Conservation (phyloP, 1,140 invertebrate species). For the Diabrotica virgifera region DNA sequence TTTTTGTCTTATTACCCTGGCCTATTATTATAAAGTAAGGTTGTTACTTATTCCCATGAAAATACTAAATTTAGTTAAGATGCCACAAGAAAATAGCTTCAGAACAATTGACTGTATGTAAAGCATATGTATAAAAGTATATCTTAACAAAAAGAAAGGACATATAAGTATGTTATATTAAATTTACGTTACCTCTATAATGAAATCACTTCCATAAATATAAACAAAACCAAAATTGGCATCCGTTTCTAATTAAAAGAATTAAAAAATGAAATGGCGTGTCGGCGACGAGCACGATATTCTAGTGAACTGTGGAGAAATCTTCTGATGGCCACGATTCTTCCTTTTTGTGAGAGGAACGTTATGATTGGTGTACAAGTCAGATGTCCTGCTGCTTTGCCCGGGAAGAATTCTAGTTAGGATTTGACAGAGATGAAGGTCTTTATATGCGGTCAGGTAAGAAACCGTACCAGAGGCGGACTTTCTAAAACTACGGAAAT, state of each 20-base stretch:
- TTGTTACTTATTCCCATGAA: too few relatives aligned
- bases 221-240: constrained; percentile 19
- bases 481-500: neutral
- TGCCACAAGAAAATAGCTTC: too few relatives aligned
- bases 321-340: constrained; percentile 19
- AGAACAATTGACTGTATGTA: too few relatives aligned
- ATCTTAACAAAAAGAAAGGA: neutral
- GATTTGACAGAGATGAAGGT: constrained; percentile 36
- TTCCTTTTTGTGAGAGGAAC: constrained; percentile 24
- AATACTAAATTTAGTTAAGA: too few relatives aligned
- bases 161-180: neutral
- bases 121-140: too few relatives aligned
- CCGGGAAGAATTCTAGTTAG: constrained; percentile 26
- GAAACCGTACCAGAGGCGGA: constrained; percentile 19
- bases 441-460: constrained; percentile 33
- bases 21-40: too few relatives aligned
- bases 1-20: too few relatives aligned
- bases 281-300: constrained; percentile 20
- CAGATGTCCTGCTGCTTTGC: constrained; percentile 27
- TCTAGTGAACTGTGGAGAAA: constrained; percentile 23
- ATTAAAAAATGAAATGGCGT: constrained; percentile 22
- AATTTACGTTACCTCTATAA: constrained; percentile 4
- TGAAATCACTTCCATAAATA: constrained; percentile 13
- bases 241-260: constrained; percentile 8
- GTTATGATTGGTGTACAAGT: constrained; percentile 32